Base-by-base conservation (phyloP, 2,113 vertebrate genomes). In the Elgaria multicarinata region DNA sequence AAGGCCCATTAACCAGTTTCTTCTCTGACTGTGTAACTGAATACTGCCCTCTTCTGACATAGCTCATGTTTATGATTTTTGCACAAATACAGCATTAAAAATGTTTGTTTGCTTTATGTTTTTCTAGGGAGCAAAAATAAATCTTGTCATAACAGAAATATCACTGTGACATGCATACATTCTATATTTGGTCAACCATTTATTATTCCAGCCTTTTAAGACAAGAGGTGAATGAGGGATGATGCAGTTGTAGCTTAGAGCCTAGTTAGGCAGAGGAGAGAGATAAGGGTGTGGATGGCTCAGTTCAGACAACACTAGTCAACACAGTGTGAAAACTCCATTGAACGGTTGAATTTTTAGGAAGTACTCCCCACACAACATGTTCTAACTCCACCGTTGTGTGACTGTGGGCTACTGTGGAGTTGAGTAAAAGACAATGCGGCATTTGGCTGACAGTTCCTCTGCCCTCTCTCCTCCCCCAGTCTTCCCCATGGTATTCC, bases 41-140 rank as follows among this genome's bases (percentile, higher is more conserved):
- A 94, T 90, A 88, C 86, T 76, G 95, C 95, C 94, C 94, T 93
- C 96, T 96, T 93, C 93, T 93, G 96, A 84, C 83, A 13, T 0
- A 81, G 14, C 64, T 12, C 16, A 85, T 28, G 71, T 82, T 50
- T 50, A 58, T 46, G 6, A 36, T 62, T 39, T 72, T 83, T 76
- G 22, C 10, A 46, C 0, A 0, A 69, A 16, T 80, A 87, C 89
- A 71, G 0, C 2, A 62, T 31, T 76, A 67, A 28, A 55, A 72
- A 44, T 3, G 1, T 46, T 18, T 82, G 74, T 8, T 3, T 44
- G 72, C 31, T n/a, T 71, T 39, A 5, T 36, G 0, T n/a, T 42
- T 13, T 62, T 20, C 74, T 44, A 77, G 6, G 55, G 44, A 72
- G 9, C 20, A 90, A 91, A 2, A 26, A 88, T 80, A 77, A 2